Evolutionary conservation across 1,140 invertebrate species (phyloP).

Genomic region (Drosophila auraria): DNA sequence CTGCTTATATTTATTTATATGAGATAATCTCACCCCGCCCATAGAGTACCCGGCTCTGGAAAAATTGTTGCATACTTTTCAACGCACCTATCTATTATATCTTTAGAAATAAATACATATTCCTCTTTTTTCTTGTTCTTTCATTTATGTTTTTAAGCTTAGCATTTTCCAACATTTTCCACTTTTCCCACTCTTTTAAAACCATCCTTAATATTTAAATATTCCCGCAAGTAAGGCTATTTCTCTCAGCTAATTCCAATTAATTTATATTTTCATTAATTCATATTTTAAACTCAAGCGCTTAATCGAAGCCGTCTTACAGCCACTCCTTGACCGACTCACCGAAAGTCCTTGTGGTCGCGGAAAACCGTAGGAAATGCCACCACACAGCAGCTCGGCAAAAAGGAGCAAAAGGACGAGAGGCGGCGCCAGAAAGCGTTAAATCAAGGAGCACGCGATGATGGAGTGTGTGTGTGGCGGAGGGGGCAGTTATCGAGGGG

Average conservation of each 20-base stretch:
- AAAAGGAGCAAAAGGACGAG: background rate
- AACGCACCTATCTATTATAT: too few relatives aligned
- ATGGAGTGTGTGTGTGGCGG: background rate
- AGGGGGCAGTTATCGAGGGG: background rate
- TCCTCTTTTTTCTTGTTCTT: background rate
- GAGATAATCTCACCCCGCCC: too few relatives aligned
- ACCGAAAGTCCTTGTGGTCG: constrained; percentile 14
- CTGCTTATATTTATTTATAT: too few relatives aligned
- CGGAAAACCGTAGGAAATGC: constrained; percentile 9
- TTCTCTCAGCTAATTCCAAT: background rate
- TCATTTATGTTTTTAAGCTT: background rate
- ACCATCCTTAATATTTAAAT: background rate
- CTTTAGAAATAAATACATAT: too few relatives aligned
- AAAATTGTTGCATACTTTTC: too few relatives aligned
- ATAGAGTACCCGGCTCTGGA: too few relatives aligned
- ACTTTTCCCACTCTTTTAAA: background rate
- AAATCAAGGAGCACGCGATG: constrained; percentile 51
- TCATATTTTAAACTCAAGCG: background rate
- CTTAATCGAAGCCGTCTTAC: constrained; percentile 7
- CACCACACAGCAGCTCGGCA: constrained; percentile 4
- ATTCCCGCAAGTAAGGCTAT: background rate
- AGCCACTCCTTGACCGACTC: constrained; percentile 2
- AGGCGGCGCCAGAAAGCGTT: constrained; percentile 13
- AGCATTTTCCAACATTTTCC: background rate
- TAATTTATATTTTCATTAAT: background rate